Percentiles rank a stretch among this genome's conserved stretches.
Evolutionary conservation across 1,140 invertebrate species (phyloP).

Genomic region (Trichonephila clavata): DNA sequence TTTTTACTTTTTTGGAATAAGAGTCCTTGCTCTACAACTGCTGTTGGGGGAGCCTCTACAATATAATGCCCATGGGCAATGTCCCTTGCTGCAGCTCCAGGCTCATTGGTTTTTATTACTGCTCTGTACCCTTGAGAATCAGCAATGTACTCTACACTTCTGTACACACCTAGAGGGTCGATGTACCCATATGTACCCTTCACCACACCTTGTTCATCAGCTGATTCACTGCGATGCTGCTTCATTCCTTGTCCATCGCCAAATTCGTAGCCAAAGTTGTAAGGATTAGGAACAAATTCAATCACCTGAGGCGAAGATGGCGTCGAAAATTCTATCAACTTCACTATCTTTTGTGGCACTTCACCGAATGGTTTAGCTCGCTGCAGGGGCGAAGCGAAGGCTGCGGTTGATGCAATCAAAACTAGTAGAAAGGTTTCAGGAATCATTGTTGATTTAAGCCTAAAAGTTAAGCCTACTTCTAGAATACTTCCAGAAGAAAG

Average conservation of each 20-base stretch:
- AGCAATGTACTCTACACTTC: slow-evolving; percentile 50
- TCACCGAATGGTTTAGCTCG: not conserved
- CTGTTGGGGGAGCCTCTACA: not conserved
- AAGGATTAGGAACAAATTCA: slow-evolving; percentile 45
- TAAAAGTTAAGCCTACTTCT: no score
- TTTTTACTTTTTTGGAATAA: not conserved
- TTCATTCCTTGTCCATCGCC: slow-evolving; percentile 73
- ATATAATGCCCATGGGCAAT: slow-evolving; percentile 82
- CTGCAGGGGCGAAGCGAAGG: not conserved
- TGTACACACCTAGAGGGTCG: slow-evolving; percentile 33
- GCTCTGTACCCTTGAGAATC: slow-evolving; percentile 40
- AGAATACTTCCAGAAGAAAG: no score
- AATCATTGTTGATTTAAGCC: not conserved
- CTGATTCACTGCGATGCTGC: slow-evolving; percentile 68
- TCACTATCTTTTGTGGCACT: not conserved
- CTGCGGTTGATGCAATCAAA: not conserved
- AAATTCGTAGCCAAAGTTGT: slow-evolving; percentile 75
- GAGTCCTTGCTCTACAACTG: not conserved
- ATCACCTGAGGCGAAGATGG: not conserved
- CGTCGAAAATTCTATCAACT: not conserved
- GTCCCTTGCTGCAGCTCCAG: slow-evolving; percentile 62
- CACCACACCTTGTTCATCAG: slow-evolving; percentile 53
- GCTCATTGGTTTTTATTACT: slow-evolving; percentile 34
- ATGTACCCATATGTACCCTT: slow-evolving; percentile 66
- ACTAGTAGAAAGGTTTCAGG: not conserved